Evolutionary conservation across 2,113 vertebrate species (phyloP).

Genomic region (Glaucidium brasilianum): DNA sequence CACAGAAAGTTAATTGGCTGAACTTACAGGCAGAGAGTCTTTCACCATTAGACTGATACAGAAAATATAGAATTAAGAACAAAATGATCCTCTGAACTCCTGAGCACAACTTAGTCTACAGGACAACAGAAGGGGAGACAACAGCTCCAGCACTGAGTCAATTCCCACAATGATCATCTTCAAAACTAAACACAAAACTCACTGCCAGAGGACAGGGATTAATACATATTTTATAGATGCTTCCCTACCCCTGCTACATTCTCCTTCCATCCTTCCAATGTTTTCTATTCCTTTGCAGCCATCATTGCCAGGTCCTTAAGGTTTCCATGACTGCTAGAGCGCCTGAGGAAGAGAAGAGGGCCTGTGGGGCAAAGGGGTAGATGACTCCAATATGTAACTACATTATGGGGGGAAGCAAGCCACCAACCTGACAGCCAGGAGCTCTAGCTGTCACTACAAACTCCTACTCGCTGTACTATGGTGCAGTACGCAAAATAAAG

Average conservation of each 20-base stretch:
- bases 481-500: neutral
- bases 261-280: neutral
- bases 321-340: neutral
- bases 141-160: neutral
- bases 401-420: neutral
- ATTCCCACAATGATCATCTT: neutral
- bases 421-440: neutral
- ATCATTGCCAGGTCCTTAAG: neutral
- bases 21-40: neutral
- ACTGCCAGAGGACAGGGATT: neutral
- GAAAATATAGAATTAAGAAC: neutral
- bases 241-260: neutral
- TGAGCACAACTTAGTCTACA: neutral
- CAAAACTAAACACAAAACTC: neutral
- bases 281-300: neutral
- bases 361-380: neutral
- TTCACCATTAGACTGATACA: neutral
- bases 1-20: conserved; percentile 38
- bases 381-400: neutral
- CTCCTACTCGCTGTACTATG: fast-evolving
- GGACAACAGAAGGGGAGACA: neutral
- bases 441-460: neutral
- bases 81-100: neutral
- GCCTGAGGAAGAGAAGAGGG: neutral
- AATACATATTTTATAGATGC: neutral